Base-by-base conservation (phyloP, 2,113 vertebrate species). In the Lota lota region DNA sequence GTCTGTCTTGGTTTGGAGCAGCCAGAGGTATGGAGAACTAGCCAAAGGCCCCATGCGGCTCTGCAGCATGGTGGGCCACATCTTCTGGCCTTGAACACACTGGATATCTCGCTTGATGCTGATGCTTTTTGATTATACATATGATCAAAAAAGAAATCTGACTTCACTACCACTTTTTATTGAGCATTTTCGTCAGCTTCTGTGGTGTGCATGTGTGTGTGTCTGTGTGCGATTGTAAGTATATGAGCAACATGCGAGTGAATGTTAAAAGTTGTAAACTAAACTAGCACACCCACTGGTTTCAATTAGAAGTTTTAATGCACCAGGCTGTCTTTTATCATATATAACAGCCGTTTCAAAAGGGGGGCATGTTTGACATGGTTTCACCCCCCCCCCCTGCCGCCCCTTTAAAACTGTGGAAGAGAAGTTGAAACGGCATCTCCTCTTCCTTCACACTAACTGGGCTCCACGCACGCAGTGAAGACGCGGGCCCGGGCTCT, bases 221-320 rank as follows among this genome's bases (percentile, higher is more conserved):
- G 18, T 61, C 14, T 58, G 47, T 61, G 69, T 68, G 20, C 72
- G 58, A 21, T 56, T 68, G 5, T 56, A 21, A 64, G 5, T 33
- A 11, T 66, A 18, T 47, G 40, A 47, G 12, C 40, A 47, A 47
- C 54, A 19, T n/a, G 65, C 75, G 19, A 61, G 12, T 80, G 75
- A 24, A 7, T 72, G 47, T 80, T 67, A 64, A 24, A 17, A 21
- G 33, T 71, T 78, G 67, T 80, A 73, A 70, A 72, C 67, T 85
- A 85, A 88, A 33, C 79, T 85, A 80, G 79, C 83, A 84, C 80
- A 78, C 87, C 81, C 83, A 79, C 83, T 80, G 78, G 78, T 89
- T 87, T 86, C 76, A 83, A 78, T 83, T 79, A 77, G 65, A 83
- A 83, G 76, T 80, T 86, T 79, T 72, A 18, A 64, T 78, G 57